Evolutionary conservation across 2,797 vertebrate species (phyloP), one percentile per base, ranked within the genome.

Genomic region (Thamnophis elegans): DNA sequence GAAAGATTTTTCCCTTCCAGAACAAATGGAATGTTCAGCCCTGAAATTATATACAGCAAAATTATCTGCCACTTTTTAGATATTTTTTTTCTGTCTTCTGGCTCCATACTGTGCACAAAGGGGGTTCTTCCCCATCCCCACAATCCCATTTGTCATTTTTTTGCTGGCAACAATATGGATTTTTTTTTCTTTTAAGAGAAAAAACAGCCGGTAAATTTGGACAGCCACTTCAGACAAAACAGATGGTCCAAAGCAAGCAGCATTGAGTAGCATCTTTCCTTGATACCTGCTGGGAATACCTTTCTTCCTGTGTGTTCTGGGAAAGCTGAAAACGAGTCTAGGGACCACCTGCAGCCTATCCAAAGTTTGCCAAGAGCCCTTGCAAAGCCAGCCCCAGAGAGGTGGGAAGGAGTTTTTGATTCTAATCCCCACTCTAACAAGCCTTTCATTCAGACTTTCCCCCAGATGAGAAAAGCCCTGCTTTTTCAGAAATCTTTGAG

Each of bases 301-400:
- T 54, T 28, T 88, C 87, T 85, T 91, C 88, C 92, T 73, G 91
- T 87, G 91, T 91, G 90, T 89, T 91, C 93, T 26, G 10, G 62
- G 62, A 73, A 88, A 85, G 89, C 87, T n/a, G 89, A 89, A 92
- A 47, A 32, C 62, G 51, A 88, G 32, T 94, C 58, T 68, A 91
- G 92, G 93, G 94, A 94, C 93, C 78, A 88, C 88, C 93, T 94
- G 93, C 92, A 91, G 91, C 87, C 93, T 82, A 53, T 28, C 89
- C 82, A 92, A 92, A 94, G 91, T 89, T 56, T 82, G 90, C 90
- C 92, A 90, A 92, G 90, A 78, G 93, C 58, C 86, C 91, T 90
- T n/a, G 93, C 85, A 53, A 91, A 90, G 56, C 14, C 82, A 56
- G 54, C 20, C 78, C 87, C 36, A 88, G 60, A 92, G 91, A 28